Evolutionary conservation across 2,888 invertebrate species (phyloP), one percentile per base, ranked within the genome.

Genomic region (Sphecodes monilicornis): DNA sequence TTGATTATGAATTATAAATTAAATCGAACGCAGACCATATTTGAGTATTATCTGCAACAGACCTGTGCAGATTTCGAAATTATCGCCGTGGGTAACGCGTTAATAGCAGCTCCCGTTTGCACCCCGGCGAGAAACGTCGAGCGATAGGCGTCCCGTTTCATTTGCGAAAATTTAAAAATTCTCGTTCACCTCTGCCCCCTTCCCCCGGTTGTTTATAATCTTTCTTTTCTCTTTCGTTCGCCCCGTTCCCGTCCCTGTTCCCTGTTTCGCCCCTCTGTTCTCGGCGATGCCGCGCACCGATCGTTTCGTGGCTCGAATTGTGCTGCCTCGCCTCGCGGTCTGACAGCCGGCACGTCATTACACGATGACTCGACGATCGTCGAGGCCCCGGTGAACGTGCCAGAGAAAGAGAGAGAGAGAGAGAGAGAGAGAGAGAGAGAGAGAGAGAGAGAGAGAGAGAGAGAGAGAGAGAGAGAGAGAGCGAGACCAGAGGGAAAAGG

Each of bases 271-370:
- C 68, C 78, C 66, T 57, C 57, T 54, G 77, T 76, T 76, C 78
- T 66, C 68, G 74, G 36, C 54, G 79, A 76, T 86, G 77, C 87
- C 88, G 80, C 84, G 81, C 83, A 82, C 80, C 90, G 89, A 89
- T 89, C 87, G 91, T 91, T 91, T 91, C 89, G 88, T 91, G 90
- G 84, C 82, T 89, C 90, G 89, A 89, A 90, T 90, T 87, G 91
- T 86, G 87, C 86, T 88, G 88, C 83, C 85, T 88, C 88, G 90
- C 86, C 89, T 90, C 91, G 90, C 88, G 89, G 89, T 89, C 92
- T 92, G 93, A 93, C 93, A 94, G 92, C 91, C 93, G 91, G 93
- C 92, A 92, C 94, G 93, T 94, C 94, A 94, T 94, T 94, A 94
- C 94, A 93, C 92, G 93, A 93, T 94, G 94, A 94, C 94, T 94